Conservation (phyloP, 2,113 vertebrate species). For the Pontoporia blainvillei region DNA sequence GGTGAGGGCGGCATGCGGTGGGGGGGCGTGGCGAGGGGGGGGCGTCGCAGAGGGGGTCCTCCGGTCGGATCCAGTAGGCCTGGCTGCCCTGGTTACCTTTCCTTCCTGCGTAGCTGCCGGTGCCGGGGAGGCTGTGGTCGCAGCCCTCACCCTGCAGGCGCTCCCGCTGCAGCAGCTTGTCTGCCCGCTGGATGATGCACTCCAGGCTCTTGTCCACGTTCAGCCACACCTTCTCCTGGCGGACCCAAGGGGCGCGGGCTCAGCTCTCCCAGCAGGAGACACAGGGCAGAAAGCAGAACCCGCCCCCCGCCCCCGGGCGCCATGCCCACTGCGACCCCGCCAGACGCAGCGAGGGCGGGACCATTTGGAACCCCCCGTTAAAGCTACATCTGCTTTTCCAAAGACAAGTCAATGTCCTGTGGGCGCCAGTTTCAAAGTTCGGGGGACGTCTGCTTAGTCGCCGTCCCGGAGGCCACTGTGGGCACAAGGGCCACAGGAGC, state of each 20-base stretch:
- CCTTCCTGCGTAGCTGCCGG: constrained; percentile 84
- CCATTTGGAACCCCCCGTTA: not conserved
- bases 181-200: constrained; percentile 96
- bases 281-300: not conserved
- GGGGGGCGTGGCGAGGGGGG: constrained; percentile 79
- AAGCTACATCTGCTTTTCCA: not conserved
- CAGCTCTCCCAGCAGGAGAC: not conserved
- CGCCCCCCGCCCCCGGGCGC: rapidly evolving
- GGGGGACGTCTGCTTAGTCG: not conserved
- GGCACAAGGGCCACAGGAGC: not conserved
- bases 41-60: constrained; percentile 72
- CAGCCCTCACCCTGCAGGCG: constrained; percentile 85
- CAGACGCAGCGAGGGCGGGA: not conserved
- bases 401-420: not conserved
- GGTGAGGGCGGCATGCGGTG: constrained; percentile 85
- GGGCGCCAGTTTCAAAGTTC: not conserved
- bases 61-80: constrained; percentile 97
- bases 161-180: constrained; percentile 96
- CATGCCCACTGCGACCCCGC: not conserved
- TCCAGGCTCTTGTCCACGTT: constrained; percentile 99
- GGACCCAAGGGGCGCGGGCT: constrained; percentile 24
- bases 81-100: constrained; percentile 91
- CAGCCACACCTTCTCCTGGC: constrained; percentile 96
- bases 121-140: constrained; percentile 85
- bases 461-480: not conserved